Evolutionary conservation across 2,113 vertebrate species (phyloP), one percentile per base, ranked within the genome.

Genomic region (Raphicerus campestris): DNA sequence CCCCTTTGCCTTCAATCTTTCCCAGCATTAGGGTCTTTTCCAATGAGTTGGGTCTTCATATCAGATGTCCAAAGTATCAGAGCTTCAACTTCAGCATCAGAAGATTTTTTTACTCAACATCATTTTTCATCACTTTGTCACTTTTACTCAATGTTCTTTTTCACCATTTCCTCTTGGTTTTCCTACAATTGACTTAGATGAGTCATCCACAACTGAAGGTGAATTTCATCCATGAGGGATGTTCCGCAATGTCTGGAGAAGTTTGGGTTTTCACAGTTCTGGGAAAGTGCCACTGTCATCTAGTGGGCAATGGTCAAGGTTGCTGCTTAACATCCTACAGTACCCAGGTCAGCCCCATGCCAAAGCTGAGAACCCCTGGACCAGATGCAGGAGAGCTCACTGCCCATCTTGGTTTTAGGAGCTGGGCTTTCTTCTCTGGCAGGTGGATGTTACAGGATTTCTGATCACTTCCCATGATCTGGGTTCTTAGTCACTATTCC

Each of bases 361-460:
- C n/a, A 19, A 13, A 2, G 2, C 1, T 20, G 32, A 58, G 10
- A 55, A 19, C 8, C 14, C 39, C 53, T 51, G 66, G 15, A 6
- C 16, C 0, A 5, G 39, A 11, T 2, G 20, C 39, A 10, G 4
- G 4, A 42, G 39, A 15, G 58, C 2, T 22, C 15, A 5, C 2
- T 26, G 10, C 1, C 30, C 7, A 20, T 32, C 42, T 82, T 35
- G 2, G 7, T 45, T 49, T 89, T 49, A 1, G 39, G 9, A 42
- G 6, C 4, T 17, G 22, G 6, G 6, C 17, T 84, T 84, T n/a
- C 17, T 45, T 35, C 32, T 10, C 13, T 16, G 49, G 24, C 15
- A 13, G n/a, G 19, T 81, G 4, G 16, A 7, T 28, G 3, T 28
- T 30, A 20, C 42, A 56, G 45, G 22, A 13, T 30, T 82, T 32